Percentiles rank a stretch among this genome's conserved stretches.
Evolutionary conservation across 2,888 invertebrate species (phyloP).

Genomic region (Frankliniella fusca): DNA sequence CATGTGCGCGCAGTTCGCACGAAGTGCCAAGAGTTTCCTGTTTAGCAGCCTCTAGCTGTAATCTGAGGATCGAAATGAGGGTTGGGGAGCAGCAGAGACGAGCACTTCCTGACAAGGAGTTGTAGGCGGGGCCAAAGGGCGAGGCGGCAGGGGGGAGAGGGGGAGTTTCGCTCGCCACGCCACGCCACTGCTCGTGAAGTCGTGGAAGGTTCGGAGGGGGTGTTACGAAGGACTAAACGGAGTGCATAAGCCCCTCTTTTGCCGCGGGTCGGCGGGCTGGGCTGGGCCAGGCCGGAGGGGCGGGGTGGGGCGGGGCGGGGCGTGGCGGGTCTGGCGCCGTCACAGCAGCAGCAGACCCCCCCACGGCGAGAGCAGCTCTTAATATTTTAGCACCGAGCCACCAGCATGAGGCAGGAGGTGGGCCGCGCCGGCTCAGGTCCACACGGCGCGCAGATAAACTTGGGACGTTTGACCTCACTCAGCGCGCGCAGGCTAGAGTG

Average conservation of each 20-base stretch:
- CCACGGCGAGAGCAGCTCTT: constrained; percentile 2
- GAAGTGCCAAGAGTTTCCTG: constrained; percentile 15
- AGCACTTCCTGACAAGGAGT: constrained; percentile 1
- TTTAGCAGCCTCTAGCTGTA: background rate
- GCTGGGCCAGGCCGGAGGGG: no score
- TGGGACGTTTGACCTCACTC: constrained; percentile 15
- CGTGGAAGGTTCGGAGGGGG: background rate
- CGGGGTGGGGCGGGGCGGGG: background rate
- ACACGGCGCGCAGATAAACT: background rate
- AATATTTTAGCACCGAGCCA: constrained; percentile 21
- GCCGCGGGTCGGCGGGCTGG: background rate
- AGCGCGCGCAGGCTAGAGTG: background rate
- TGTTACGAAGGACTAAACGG: constrained; percentile 4
- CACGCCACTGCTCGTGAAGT: background rate
- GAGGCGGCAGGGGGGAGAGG: background rate
- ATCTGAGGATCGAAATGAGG: background rate
- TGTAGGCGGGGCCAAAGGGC: background rate
- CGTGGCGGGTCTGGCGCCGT: background rate
- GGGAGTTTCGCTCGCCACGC: no score
- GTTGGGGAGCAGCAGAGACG: background rate
- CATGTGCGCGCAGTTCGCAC: constrained; percentile 1
- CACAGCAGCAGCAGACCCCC: background rate
- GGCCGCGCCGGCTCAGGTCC: no score
- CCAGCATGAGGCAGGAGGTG: background rate
- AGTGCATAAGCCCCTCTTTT: constrained; percentile 13